phyloP scores from a whole-genome alignment of 2,113 vertebrate genomes.

The Calidris pygmaea region DNA sequence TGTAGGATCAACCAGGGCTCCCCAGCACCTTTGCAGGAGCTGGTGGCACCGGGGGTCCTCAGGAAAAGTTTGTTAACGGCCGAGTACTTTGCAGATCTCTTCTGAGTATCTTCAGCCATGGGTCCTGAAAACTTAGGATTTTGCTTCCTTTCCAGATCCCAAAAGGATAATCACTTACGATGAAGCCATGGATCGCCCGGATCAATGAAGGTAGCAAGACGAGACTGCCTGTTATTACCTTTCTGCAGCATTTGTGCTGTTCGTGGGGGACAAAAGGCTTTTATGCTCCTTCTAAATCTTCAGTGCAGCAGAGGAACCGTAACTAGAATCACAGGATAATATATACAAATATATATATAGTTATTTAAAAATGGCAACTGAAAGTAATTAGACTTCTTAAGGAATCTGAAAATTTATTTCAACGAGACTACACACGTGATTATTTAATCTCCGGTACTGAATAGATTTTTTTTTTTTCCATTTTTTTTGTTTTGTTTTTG shows the following conservation, averaged over 20 bases:
- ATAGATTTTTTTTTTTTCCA: constrained; percentile 45
- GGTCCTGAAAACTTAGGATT: not conserved
- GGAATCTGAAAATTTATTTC: constrained; percentile 80
- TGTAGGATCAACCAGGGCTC: not conserved
- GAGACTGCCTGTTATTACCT: constrained; percentile 78
- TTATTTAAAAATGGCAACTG: constrained; percentile 83
- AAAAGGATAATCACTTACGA: constrained; percentile 93
- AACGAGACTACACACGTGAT: constrained; percentile 76
- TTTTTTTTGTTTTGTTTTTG: constrained; percentile 27
- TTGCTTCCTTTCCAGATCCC: constrained; percentile 81
- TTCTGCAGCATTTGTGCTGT: constrained; percentile 83
- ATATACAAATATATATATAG: constrained; percentile 84
- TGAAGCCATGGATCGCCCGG: constrained; percentile 89
- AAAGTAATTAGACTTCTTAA: constrained; percentile 82
- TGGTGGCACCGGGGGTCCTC: not conserved
- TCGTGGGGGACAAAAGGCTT: constrained; percentile 79
- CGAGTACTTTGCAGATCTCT: not conserved
- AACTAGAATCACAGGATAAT: constrained; percentile 84
- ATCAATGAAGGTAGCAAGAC: constrained; percentile 87
- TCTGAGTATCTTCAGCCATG: not conserved
- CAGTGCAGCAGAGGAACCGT: constrained; percentile 79
- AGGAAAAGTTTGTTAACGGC: too few relatives aligned
- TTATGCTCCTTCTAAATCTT: constrained; percentile 79
- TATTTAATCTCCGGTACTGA: constrained; percentile 83
- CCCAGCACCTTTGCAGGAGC: not conserved